Percentiles rank a stretch among this genome's conserved stretches.
Conservation (phyloP, 2,113 vertebrate species). For the Pomatostomus ruficeps region DNA sequence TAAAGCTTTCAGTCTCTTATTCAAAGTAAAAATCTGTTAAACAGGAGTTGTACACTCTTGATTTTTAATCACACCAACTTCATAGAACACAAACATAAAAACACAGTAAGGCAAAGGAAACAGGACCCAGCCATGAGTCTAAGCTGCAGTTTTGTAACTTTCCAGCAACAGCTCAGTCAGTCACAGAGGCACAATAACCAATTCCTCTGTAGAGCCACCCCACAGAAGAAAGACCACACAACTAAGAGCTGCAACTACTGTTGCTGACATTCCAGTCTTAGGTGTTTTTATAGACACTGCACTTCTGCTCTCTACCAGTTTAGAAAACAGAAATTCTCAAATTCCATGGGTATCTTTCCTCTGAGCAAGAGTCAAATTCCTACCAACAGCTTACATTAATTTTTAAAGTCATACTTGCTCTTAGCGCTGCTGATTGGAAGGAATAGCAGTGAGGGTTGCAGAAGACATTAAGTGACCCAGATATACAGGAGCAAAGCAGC, state of each 20-base stretch:
- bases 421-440: background rate
- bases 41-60: background rate
- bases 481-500: constrained; percentile 33
- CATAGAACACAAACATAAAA: background rate
- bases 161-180: background rate
- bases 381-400: constrained; percentile 42
- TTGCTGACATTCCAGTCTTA: background rate
- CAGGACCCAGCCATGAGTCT: background rate
- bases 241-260: background rate
- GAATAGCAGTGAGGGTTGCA: background rate
- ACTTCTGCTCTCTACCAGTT: background rate
- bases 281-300: background rate
- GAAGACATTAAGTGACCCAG: constrained; percentile 36
- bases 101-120: background rate
- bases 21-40: background rate
- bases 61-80: background rate
- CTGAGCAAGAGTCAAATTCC: constrained; percentile 1
- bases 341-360: background rate
- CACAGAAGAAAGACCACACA: background rate
- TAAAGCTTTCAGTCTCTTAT: background rate
- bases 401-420: constrained; percentile 43
- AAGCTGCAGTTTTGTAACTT: background rate
- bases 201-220: background rate
- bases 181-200: background rate
- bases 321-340: background rate